These are phyloP conservation scores for Mimas tiliae DNA, from an alignment of 2,888 invertebrate genomes.

Conservation along the genomic window DNA sequence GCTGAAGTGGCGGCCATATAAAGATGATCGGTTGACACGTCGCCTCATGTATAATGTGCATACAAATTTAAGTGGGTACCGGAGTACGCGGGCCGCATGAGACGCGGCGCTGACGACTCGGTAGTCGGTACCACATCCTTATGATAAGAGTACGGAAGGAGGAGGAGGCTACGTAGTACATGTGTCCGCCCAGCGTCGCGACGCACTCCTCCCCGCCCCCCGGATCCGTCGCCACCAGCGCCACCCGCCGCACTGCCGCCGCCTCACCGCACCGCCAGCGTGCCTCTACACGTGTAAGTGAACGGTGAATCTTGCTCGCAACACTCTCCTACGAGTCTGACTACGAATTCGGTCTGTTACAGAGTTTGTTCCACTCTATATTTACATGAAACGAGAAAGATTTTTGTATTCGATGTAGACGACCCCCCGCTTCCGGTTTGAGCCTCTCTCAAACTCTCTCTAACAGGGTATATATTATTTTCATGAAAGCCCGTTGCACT, in stretches of 20 bases:
- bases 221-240: conserved; percentile 46
- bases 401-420: conserved; percentile 66
- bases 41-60: conserved; percentile 81
- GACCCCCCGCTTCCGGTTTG: conserved; percentile 53
- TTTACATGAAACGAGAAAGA: conserved; percentile 71
- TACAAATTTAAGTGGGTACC: conserved; percentile 70
- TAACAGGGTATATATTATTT: conserved; percentile 47
- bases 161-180: conserved; percentile 64
- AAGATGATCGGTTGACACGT: conserved; percentile 75
- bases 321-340: conserved; percentile 53
- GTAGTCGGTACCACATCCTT: conserved; percentile 59
- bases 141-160: conserved; percentile 59
- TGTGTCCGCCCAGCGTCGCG: conserved; percentile 70
- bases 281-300: conserved; percentile 65
- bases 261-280: conserved; percentile 41
- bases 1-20: conserved; percentile 65
- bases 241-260: conserved; percentile 49
- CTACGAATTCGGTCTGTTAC: conserved; percentile 67
- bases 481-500: conserved; percentile 29
- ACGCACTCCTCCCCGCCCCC: conserved; percentile 44
- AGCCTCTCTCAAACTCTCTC: too few relatives aligned
- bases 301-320: conserved; percentile 63
- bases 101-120: conserved; percentile 50
- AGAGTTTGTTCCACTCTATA: conserved; percentile 72
- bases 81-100: conserved; percentile 36